Conservation (phyloP, 2,888 invertebrate species). For the Platerodrilus igneus region DNA sequence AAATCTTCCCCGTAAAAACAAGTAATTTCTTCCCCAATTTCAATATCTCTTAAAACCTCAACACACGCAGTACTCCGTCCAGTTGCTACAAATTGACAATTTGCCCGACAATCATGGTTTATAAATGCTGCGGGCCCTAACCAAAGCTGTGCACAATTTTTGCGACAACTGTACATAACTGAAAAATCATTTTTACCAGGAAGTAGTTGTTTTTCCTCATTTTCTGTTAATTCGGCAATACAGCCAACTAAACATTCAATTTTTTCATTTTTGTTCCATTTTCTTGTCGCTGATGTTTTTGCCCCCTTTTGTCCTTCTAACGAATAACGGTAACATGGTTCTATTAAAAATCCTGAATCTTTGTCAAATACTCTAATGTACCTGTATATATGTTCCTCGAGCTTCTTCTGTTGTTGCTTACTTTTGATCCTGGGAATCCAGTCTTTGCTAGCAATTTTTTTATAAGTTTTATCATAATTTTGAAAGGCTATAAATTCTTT, state of each 20-base stretch:
- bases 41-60: constrained; percentile 91
- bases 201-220: constrained; percentile 87
- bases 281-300: constrained; percentile 90
- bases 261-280: constrained; percentile 94
- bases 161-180: constrained; percentile 98
- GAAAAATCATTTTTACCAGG: constrained; percentile 98
- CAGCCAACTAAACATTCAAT: constrained; percentile 95
- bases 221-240: constrained; percentile 91
- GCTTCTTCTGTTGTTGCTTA: constrained; percentile 75
- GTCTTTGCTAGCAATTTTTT: constrained; percentile 73
- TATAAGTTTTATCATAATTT: constrained; percentile 84
- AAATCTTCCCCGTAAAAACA: constrained; percentile 99
- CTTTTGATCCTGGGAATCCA: constrained; percentile 72
- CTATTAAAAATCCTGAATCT: constrained; percentile 91
- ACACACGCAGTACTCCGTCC: constrained; percentile 96
- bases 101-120: constrained; percentile 97
- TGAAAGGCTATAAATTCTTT: constrained; percentile 82
- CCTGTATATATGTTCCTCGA: constrained; percentile 91
- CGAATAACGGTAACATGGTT: constrained; percentile 92
- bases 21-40: constrained; percentile 94
- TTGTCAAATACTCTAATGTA: constrained; percentile 93
- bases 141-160: constrained; percentile 99
- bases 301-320: constrained; percentile 94
- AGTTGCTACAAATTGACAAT: constrained; percentile 97
- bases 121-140: constrained; percentile 98